Evolutionary conservation across 2,888 invertebrate genomes (phyloP).

Genomic region (Trichopoda pennipes): DNA sequence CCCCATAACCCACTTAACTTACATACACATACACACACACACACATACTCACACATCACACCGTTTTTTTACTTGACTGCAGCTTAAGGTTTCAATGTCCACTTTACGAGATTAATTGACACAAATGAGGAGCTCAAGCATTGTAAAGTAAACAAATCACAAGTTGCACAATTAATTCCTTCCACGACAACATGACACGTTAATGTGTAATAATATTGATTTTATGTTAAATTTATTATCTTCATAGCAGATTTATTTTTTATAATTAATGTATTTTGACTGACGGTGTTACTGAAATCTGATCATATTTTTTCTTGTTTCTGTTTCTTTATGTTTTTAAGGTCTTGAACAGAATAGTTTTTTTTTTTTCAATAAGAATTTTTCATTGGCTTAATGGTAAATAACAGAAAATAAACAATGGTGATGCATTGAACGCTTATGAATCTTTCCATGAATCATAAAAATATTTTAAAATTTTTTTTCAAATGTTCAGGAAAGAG

Average conservation of each 20-base stretch:
- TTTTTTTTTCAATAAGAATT: no score
- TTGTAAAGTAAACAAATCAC: not conserved
- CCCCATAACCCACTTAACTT: constrained; percentile 4
- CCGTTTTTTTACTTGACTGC: constrained; percentile 23
- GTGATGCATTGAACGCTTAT: no score
- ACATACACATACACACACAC: no score
- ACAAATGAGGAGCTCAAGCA: constrained; percentile 4
- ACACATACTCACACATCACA: no score
- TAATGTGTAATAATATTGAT: constrained; percentile 29
- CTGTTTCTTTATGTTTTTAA: no score
- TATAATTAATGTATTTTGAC: not conserved
- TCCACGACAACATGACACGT: constrained; percentile 44
- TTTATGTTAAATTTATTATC: constrained; percentile 29
- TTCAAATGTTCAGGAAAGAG: no score
- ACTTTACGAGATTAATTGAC: constrained; percentile 28
- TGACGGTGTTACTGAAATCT: constrained; percentile 6
- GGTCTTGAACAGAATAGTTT: no score
- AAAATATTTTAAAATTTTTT: no score
- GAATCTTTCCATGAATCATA: no score
- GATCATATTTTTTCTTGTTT: not conserved
- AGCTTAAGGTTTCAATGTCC: constrained; percentile 17
- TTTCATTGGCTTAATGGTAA: no score
- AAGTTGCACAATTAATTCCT: constrained; percentile 49
- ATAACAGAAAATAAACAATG: no score
- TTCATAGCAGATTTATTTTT: not conserved